phyloP scores from a whole-genome alignment of 1,140 invertebrate genomes.

The Asbolus verrucosus region DNA sequence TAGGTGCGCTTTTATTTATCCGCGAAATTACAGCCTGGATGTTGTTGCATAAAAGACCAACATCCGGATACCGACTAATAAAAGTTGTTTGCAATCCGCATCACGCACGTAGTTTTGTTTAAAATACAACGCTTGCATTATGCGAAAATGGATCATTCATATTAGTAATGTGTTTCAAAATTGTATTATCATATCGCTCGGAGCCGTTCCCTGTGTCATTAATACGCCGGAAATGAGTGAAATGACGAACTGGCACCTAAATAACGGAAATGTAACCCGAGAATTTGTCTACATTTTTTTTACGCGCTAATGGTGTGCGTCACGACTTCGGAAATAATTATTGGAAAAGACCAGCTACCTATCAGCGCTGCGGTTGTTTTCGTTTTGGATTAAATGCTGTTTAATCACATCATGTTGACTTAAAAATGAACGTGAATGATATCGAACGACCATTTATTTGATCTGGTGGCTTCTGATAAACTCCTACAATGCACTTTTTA shows the following conservation, averaged over 20 bases:
- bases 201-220: conserved; percentile 41
- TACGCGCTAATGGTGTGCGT: conserved; percentile 15
- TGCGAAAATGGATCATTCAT: too few species aligned
- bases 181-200: conserved; percentile 20
- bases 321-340: conserved; percentile 18
- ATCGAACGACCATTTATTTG: neutral
- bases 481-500: neutral
- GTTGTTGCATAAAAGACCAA: conserved; percentile 2
- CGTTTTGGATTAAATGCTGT: too few species aligned
- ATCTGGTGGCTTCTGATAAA: neutral
- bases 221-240: conserved; percentile 36
- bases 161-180: conserved; percentile 23
- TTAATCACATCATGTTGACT: neutral
- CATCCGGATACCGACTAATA: conserved; percentile 29
- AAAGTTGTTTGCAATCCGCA: conserved; percentile 8
- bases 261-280: conserved; percentile 44
- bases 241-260: conserved; percentile 42
- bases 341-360: too few species aligned
- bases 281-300: conserved; percentile 41
- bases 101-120: too few species aligned
- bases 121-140: too few species aligned
- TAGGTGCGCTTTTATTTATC: too few species aligned
- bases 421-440: neutral
- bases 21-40: too few species aligned
- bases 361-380: too few species aligned